Evolutionary conservation across 2,113 vertebrate genomes (phyloP).

Genomic region (Prionailurus bengalensis): DNA sequence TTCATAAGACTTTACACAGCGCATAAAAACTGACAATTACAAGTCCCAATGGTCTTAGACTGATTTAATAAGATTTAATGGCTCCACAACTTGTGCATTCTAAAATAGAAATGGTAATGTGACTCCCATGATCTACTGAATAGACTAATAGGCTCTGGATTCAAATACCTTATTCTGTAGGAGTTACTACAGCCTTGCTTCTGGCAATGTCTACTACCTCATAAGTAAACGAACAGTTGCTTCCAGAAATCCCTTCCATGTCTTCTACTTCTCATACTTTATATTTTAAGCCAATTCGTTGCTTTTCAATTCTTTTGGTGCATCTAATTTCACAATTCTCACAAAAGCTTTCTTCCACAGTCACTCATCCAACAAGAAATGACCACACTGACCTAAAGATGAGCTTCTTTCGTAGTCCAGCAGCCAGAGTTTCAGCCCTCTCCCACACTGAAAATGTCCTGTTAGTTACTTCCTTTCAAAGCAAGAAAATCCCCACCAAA

Average conservation of each 20-base stretch:
- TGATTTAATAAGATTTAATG: conserved; percentile 73
- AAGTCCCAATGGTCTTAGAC: conserved; percentile 25
- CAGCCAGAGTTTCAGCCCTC: neutral
- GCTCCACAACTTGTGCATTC: conserved; percentile 1
- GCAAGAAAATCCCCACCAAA: neutral
- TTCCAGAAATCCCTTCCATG: neutral
- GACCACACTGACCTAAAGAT: rapidly evolving
- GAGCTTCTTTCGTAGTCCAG: neutral
- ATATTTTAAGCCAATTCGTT: neutral
- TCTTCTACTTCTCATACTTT: neutral
- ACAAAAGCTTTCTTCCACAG: neutral
- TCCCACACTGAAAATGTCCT: neutral
- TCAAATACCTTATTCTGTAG: neutral
- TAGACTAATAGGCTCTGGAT: neutral
- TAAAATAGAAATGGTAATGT: conserved; percentile 39
- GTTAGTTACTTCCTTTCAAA: neutral
- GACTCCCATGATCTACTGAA: neutral
- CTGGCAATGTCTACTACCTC: neutral
- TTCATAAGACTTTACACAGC: conserved; percentile 49
- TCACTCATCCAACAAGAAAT: neutral
- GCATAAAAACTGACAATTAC: conserved; percentile 70
- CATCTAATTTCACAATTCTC: neutral
- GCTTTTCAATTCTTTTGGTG: neutral
- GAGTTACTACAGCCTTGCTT: neutral
- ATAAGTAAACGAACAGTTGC: neutral